Base-by-base conservation (phyloP, 2,797 vertebrate genomes). In the Chelonia mydas region DNA sequence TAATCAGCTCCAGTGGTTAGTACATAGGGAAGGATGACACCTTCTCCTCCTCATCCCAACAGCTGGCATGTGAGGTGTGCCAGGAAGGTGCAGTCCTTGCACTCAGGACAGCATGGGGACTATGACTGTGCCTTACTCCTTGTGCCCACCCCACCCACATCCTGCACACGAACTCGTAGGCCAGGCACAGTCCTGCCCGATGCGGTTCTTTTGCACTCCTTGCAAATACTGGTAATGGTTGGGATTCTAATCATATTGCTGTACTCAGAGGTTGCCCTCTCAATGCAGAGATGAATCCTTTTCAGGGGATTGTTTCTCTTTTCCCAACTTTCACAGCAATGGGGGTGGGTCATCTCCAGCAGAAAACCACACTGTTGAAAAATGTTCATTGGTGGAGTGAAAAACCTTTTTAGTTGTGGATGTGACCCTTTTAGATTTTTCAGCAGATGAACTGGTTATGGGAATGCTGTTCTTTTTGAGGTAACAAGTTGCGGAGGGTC, bases 341-440 rank as follows among this genome's bases (percentile, higher is more conserved):
- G 87, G 11, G 61, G 17, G 15, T 1, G 37, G 82, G 57, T 84
- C 72, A 12, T 53, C 37, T 11, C 41, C 94, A 84, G 55, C 74
- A 94, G 94, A 89, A 96, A 96, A 90, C 47, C 31, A 2, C 0
- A 2, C 50, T 45, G 15, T 79, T 96, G 94, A 95, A 93, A 95
- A 96, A 96, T 92, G 50, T 47, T 86, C 0, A 0, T 76, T 79
- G 94, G 57, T 78, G 61, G 8, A 94, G 94, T 89, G 51, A 72
- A 86, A 95, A 95, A 47, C 15, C 47, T 83, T 86, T 94, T 86
- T 55, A 74, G 77, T 51, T 72, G 41, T 72, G 83, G 76, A 88
- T 88, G 91, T 83, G 88, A 89, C 85, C 74, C 77, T 94, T 33
- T 74, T 15, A 54, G 68, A 5, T 78, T 84, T 80, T 90, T 85